These are phyloP conservation scores for Anastatus disparis DNA, from an alignment of 1,140 invertebrate species.

Conservation along the genomic window DNA sequence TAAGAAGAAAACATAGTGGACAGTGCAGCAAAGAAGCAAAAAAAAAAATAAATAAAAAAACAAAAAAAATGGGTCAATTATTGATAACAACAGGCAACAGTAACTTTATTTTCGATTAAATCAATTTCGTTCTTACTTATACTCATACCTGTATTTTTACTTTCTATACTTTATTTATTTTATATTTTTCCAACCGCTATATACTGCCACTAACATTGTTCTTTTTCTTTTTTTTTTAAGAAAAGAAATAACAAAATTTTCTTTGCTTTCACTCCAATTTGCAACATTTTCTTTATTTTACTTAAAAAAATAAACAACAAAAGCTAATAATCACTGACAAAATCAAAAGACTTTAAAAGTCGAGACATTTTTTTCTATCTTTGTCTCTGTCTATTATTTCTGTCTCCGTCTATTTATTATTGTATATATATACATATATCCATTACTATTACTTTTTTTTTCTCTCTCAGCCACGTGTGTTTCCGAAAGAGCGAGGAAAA, in stretches of 20 bases:
- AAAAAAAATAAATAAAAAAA: too few species aligned
- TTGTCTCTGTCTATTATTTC: conserved; percentile 5
- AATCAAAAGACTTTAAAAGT: neutral
- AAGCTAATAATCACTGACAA: too few species aligned
- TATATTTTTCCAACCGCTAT: conserved; percentile 7
- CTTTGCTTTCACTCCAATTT: neutral
- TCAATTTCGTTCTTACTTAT: neutral
- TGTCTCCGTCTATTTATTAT: conserved; percentile 8
- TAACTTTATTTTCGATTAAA: conserved; percentile 26
- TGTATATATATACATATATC: conserved; percentile 2
- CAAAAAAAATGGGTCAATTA: conserved; percentile 15
- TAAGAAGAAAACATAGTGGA: conserved; percentile 19
- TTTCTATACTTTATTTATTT: conserved; percentile 2
- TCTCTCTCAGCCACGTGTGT: neutral
- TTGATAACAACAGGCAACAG: conserved; percentile 13
- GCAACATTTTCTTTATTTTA: neutral
- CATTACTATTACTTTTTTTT: too few species aligned
- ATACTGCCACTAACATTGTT: conserved; percentile 20
- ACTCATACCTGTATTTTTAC: conserved; percentile 27
- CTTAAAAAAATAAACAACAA: too few species aligned
- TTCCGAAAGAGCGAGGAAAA: neutral
- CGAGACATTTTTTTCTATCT: conserved; percentile 19
- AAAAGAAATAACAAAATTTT: too few species aligned
- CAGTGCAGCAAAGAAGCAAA: conserved; percentile 18
- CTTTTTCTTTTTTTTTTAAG: neutral